Conservation (phyloP, 2,888 invertebrate species). For the Rotaria magnacalcarata region DNA sequence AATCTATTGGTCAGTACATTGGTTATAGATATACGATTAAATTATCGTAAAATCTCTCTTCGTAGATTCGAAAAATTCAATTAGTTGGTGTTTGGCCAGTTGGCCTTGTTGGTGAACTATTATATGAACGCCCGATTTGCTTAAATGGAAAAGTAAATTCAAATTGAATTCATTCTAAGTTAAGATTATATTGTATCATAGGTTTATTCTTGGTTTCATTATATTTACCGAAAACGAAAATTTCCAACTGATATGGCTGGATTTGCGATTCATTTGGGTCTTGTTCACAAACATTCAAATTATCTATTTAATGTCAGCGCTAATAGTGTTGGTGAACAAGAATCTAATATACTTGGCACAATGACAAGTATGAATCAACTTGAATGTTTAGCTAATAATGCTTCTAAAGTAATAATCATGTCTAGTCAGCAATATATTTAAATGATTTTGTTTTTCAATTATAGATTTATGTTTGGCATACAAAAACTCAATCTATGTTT, state of each 20-base stretch:
- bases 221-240: conserved; percentile 27
- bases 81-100: conserved; percentile 85
- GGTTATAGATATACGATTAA: conserved; percentile 50
- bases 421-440: too few species aligned
- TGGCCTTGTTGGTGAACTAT: conserved; percentile 86
- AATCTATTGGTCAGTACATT: conserved; percentile 38
- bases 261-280: conserved; percentile 53
- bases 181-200: background rate
- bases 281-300: conserved; percentile 5
- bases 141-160: conserved; percentile 60
- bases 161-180: background rate
- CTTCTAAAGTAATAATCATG: conserved; percentile 8
- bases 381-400: conserved; percentile 41
- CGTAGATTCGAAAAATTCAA: conserved; percentile 66
- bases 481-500: conserved; percentile 34
- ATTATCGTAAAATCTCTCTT: background rate
- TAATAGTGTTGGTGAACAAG: background rate
- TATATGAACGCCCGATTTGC: conserved; percentile 82
- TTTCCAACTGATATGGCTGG: conserved; percentile 47
- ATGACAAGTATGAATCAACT: conserved; percentile 49
- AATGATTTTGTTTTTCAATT: background rate
- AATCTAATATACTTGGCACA: conserved; percentile 59
- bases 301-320: conserved; percentile 7
- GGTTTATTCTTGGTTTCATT: conserved; percentile 38
- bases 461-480: conserved; percentile 44